These are phyloP conservation scores for Melanostoma scalare DNA, from an alignment of 2,888 invertebrate genomes.

Conservation along the genomic window DNA sequence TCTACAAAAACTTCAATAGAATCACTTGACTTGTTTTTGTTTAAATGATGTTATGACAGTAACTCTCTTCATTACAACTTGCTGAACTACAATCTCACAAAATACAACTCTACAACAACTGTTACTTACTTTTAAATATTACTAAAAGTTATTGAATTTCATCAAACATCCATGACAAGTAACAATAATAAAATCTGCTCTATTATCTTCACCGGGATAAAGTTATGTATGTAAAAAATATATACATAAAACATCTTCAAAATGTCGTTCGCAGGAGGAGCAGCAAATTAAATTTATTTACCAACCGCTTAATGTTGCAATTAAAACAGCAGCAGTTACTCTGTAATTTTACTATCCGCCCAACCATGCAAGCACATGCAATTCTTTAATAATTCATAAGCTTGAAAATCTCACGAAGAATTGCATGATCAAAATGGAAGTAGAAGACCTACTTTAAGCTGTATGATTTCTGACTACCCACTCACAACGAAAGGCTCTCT, in stretches of 20 bases:
- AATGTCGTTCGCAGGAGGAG: conserved; percentile 19
- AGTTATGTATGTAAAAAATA: too few relatives aligned
- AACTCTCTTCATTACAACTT: too few relatives aligned
- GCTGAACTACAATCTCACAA: too few relatives aligned
- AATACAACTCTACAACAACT: too few relatives aligned
- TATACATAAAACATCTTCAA: not conserved
- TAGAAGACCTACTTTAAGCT: conserved; percentile 22
- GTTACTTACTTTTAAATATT: too few relatives aligned
- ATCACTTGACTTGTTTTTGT: too few relatives aligned
- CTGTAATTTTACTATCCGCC: conserved; percentile 31
- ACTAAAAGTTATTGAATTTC: too few relatives aligned
- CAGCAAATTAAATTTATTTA: conserved; percentile 43
- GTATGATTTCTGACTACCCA: not conserved
- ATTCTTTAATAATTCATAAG: conserved; percentile 58
- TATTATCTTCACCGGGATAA: conserved; percentile 15
- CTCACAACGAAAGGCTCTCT: conserved; percentile 10
- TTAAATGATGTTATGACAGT: too few relatives aligned
- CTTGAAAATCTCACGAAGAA: conserved; percentile 6
- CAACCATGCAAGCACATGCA: not conserved
- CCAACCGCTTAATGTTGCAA: conserved; percentile 58
- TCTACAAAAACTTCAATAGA: too few relatives aligned
- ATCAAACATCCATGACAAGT: too few relatives aligned
- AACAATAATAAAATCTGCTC: too few relatives aligned
- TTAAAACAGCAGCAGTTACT: conserved; percentile 46
- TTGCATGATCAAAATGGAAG: conserved; percentile 28